A percentile compares a stretch with the other conserved stretches of the same genome.
These are phyloP conservation scores for Lepidothrix coronata DNA, from an alignment of 2,113 vertebrate species.

Conservation along the genomic window DNA sequence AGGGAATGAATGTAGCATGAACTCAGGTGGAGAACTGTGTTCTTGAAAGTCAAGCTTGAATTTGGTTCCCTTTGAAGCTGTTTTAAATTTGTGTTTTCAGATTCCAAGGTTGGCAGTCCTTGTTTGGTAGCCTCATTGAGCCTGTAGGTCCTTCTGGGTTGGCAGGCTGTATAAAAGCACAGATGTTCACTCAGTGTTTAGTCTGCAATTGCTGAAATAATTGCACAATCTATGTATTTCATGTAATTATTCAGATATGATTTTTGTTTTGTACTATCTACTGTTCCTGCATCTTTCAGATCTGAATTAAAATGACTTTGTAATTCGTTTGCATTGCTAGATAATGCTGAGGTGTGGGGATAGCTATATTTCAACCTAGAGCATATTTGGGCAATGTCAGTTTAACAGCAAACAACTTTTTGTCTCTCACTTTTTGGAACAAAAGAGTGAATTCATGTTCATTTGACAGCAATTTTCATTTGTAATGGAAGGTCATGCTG, in stretches of 20 bases:
- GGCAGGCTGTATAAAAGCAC: background rate
- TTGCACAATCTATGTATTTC: background rate
- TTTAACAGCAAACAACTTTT: background rate
- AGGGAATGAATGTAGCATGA: background rate
- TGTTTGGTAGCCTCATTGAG: background rate
- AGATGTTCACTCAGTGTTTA: background rate
- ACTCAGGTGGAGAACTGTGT: background rate
- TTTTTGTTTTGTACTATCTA: background rate
- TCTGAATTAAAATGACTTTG: background rate
- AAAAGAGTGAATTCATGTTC: background rate
- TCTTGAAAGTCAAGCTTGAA: background rate
- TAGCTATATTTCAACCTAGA: background rate
- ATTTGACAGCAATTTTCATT: slow-evolving; percentile 15
- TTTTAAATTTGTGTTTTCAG: background rate
- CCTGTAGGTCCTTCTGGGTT: background rate
- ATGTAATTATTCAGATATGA: background rate
- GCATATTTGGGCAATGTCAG: background rate
- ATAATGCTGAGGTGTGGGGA: background rate
- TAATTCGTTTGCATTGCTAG: background rate
- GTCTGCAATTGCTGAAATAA: background rate
- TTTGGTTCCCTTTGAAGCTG: background rate
- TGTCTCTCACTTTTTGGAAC: background rate
- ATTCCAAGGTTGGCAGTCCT: background rate
- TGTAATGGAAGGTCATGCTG: background rate
- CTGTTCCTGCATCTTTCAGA: background rate